These are phyloP conservation scores for Endomychus coccineus DNA, from an alignment of 2,888 invertebrate species.

Conservation along the genomic window DNA sequence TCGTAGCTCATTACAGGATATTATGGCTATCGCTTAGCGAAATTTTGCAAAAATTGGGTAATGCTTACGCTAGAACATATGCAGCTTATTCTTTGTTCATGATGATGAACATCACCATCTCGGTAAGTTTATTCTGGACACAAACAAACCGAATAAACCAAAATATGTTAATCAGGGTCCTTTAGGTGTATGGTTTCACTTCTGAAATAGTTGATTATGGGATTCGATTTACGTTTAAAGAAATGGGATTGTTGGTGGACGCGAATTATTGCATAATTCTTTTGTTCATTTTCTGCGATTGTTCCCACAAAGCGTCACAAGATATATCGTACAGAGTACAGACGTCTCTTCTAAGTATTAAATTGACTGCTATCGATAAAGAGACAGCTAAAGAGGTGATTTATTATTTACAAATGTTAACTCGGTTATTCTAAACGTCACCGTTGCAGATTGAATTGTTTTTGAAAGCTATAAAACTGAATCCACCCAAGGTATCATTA, in stretches of 20 bases:
- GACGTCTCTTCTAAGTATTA: slow-evolving; percentile 52
- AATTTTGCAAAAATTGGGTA: slow-evolving; percentile 56
- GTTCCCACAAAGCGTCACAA: slow-evolving; percentile 57
- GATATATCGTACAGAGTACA: slow-evolving; percentile 60
- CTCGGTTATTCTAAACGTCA: not conserved
- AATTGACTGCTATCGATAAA: slow-evolving; percentile 51
- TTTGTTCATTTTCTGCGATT: slow-evolving; percentile 59
- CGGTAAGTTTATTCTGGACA: slow-evolving; percentile 40
- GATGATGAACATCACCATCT: slow-evolving; percentile 61
- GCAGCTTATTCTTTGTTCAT: slow-evolving; percentile 60
- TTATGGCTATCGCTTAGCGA: slow-evolving; percentile 61
- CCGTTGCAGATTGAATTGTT: slow-evolving; percentile 55
- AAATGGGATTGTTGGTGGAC: slow-evolving; percentile 58
- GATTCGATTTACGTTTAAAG: slow-evolving; percentile 58
- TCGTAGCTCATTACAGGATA: slow-evolving; percentile 55
- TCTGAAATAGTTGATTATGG: slow-evolving; percentile 63
- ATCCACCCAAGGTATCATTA: slow-evolving; percentile 60
- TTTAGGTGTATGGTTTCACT: slow-evolving; percentile 54
- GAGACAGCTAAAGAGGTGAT: slow-evolving; percentile 55
- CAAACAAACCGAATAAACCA: not conserved
- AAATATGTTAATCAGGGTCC: not conserved
- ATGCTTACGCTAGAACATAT: slow-evolving; percentile 61
- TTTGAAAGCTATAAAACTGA: slow-evolving; percentile 61
- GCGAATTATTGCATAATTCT: slow-evolving; percentile 54
- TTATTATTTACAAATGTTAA: not conserved